phyloP scores from a whole-genome alignment of 2,797 vertebrate species.

The Sciaenops ocellatus region DNA sequence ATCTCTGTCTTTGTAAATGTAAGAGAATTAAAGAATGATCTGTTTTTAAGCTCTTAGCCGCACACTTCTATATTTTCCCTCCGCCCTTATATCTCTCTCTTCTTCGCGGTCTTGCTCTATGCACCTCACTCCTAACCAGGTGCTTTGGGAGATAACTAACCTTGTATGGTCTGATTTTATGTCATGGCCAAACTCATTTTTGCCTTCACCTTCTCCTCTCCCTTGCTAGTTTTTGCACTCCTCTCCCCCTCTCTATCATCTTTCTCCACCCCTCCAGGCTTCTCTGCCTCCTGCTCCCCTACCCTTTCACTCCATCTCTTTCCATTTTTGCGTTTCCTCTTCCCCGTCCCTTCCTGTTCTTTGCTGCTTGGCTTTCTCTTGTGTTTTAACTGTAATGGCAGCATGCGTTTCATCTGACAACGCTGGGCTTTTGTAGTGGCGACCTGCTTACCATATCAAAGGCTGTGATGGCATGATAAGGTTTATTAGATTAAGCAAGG shows the following conservation, averaged over 20 bases:
- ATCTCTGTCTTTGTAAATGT: slow-evolving; percentile 6
- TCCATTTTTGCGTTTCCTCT: slow-evolving; percentile 1
- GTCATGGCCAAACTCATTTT: slow-evolving; percentile 51
- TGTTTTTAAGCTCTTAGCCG: slow-evolving; percentile 27
- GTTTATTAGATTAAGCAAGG: slow-evolving; percentile 56
- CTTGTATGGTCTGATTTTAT: slow-evolving; percentile 48
- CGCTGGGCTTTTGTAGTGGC: slow-evolving; percentile 49
- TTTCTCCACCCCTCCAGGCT: slow-evolving; percentile 32
- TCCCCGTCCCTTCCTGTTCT: not conserved
- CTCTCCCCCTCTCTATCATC: slow-evolving; percentile 22
- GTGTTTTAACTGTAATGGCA: slow-evolving; percentile 51
- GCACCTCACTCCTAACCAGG: slow-evolving; percentile 43
- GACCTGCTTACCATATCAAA: slow-evolving; percentile 75
- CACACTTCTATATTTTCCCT: not conserved
- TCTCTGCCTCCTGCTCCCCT: slow-evolving; percentile 19
- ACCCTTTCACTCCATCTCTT: not conserved
- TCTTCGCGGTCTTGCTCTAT: not conserved
- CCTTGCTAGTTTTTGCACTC: slow-evolving; percentile 15
- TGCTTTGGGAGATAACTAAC: slow-evolving; percentile 69
- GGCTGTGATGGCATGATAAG: slow-evolving; percentile 59
- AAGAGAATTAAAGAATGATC: slow-evolving; percentile 21
- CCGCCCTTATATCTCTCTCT: not conserved
- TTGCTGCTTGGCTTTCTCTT: slow-evolving; percentile 31
- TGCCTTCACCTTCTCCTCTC: slow-evolving; percentile 42
- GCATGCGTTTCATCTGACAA: slow-evolving; percentile 65